A percentile compares a stretch with the other conserved stretches of the same genome.
Evolutionary conservation across 2,888 invertebrate species (phyloP).

Genomic region (Heteromyza rotundicornis): DNA sequence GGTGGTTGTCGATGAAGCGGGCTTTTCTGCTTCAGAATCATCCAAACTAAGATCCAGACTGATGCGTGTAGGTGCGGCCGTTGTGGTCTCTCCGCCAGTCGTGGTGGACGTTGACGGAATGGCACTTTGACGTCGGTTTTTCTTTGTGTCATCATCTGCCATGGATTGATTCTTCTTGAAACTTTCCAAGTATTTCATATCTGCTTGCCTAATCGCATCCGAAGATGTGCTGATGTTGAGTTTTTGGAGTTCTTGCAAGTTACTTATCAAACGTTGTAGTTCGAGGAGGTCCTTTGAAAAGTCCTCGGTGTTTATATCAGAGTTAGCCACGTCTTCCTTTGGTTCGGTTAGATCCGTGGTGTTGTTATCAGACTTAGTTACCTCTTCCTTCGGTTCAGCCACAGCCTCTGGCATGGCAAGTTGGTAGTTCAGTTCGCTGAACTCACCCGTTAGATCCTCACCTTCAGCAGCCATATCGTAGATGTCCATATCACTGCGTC

Average conservation of each 20-base stretch:
- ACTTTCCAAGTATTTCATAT: slow-evolving; percentile 48
- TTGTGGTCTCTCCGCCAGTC: slow-evolving; percentile 10
- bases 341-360: slow-evolving; percentile 26
- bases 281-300: slow-evolving; percentile 64
- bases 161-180: slow-evolving; percentile 33
- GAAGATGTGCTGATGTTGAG: slow-evolving; percentile 50
- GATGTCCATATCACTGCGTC: slow-evolving; percentile 41
- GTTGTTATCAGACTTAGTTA: slow-evolving; percentile 21
- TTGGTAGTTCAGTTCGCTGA: slow-evolving; percentile 54
- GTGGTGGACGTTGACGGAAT: slow-evolving; percentile 9
- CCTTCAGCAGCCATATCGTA: slow-evolving; percentile 28
- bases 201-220: slow-evolving; percentile 57
- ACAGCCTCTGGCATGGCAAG: slow-evolving; percentile 41
- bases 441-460: slow-evolving; percentile 50
- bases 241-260: slow-evolving; percentile 59
- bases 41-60: slow-evolving; percentile 45
- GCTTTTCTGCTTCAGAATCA: slow-evolving; percentile 24
- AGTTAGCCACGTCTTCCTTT: slow-evolving; percentile 15
- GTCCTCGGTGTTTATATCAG: slow-evolving; percentile 8
- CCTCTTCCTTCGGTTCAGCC: not conserved
- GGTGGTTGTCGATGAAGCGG: slow-evolving; percentile 23
- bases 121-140: slow-evolving; percentile 64
- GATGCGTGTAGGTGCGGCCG: slow-evolving; percentile 46
- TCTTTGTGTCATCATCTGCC: slow-evolving; percentile 37
- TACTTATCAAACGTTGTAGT: slow-evolving; percentile 63